A percentile compares a stretch with the other conserved stretches of the same genome.
Conservation (phyloP, 2,113 vertebrate species). For the Zosterops pallidus region DNA sequence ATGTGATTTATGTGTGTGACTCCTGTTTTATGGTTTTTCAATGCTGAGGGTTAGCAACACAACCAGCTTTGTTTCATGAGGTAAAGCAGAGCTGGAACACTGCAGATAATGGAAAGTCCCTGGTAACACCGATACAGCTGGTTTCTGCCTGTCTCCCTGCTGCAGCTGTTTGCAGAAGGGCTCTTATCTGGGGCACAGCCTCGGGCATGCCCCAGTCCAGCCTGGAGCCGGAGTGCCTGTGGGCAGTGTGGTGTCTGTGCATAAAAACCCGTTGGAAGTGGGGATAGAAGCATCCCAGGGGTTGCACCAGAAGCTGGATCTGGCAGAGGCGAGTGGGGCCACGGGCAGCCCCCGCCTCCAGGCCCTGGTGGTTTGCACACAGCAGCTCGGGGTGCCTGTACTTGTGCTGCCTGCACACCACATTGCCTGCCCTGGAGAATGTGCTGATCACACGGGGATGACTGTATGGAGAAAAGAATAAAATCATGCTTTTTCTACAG, state of each 20-base stretch:
- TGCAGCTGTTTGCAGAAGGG: constrained; percentile 11
- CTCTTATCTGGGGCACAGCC: not conserved
- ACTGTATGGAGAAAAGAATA: not conserved
- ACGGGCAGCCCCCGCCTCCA: not conserved
- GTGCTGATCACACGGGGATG: not conserved
- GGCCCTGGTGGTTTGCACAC: not conserved
- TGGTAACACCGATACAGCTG: constrained; percentile 13
- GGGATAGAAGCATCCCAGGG: not conserved
- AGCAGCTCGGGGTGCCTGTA: not conserved
- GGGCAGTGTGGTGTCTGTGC: not conserved
- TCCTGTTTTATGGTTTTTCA: constrained; percentile 20
- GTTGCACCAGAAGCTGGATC: not conserved
- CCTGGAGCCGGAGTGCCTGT: not conserved
- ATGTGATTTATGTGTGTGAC: constrained; percentile 29
- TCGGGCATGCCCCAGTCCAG: not conserved
- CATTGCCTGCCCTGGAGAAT: not conserved
- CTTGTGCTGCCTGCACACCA: not conserved
- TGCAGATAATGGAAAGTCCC: constrained; percentile 62
- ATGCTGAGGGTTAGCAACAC: constrained; percentile 18
- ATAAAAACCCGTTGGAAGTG: not conserved
- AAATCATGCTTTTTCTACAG: not conserved
- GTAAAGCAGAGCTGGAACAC: constrained; percentile 33
- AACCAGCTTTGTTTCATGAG: constrained; percentile 53
- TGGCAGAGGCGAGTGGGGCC: not conserved
- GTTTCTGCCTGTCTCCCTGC: not conserved